Base-by-base conservation (phyloP, 2,113 vertebrate species). In the Amphiprion ocellaris region DNA sequence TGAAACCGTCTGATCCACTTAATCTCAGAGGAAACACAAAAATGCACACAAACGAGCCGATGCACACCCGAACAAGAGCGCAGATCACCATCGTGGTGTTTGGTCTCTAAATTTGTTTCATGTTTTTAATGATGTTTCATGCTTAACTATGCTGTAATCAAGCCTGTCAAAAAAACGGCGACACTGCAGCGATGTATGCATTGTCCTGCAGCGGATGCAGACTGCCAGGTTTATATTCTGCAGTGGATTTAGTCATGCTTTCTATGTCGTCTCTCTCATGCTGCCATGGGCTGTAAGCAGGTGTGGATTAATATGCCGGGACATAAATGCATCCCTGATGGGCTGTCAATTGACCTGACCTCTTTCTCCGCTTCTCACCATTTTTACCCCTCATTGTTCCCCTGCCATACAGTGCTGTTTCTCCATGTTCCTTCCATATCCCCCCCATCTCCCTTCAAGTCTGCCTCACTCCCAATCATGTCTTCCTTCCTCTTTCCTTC, bases 291-390 rank as follows among this genome's bases (percentile, higher is more conserved):
- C 70, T 81, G 49, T 55, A 58, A 69, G 3, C 84, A 82, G 84
- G 86, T 69, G 70, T 52, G 64, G 67, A 87, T 85, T 77, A 74
- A 68, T 88, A 81, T 61, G 44, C 49, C 3, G 2, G 56, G 65
- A 79, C 74, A 56, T 28, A 70, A 74, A 70, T 52, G 58, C 50
- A 14, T 70, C 65, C 59, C 73, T 56, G 28, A 74, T 85, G 74
- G n/a, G 47, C 59, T 74, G 81, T 84, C 80, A 70, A 11, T 39
- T 69, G 84, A 69, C 86, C 78, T 79, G 86, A 90, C 85, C 85
- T 78, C 82, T 72, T 76, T 84, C 74, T 86, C 65, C 0, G 12
- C 50, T 49, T 67, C 62, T 62, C 64, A 19, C 58, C 50, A 30
- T 81, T 55, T 47, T 15, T n/a, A n/a, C 17, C 16, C 37, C 15